Base-by-base conservation (phyloP, 2,797 vertebrate genomes). In the Alcedo quadribrachys region DNA sequence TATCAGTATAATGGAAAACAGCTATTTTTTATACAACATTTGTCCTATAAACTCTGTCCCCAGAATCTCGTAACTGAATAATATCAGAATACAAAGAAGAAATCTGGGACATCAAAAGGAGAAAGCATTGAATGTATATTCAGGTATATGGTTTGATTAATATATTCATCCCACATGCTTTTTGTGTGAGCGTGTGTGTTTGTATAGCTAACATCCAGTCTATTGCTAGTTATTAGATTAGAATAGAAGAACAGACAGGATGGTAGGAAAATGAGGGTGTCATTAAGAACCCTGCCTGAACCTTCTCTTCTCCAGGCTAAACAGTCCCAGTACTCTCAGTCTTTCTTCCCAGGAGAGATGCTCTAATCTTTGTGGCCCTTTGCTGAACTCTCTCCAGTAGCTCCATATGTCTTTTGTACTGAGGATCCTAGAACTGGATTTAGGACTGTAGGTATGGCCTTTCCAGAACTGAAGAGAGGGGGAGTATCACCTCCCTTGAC, bases 281-380 rank as follows among this genome's bases (percentile, higher is more conserved):
- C 43, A 27, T 17, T 60, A 27, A 33, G 40, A 83, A 22, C 7
- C 15, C 8, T 4, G 4, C 28, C 28, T 0, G 0, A 75, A 5
- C n/a, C 43, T 68, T 74, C n/a, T 82, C 11, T 65, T 90, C 17
- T 51, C 50, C 50, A 28, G 25, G 50, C 25, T 51, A 16, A 51
- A 51, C 15, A 51, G 50, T 15, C 25, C 50, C 50, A 28, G 50
- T 51, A 51, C 14, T 51, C 50, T 28, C 50, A 27, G 24, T 51
- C 50, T 51, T 51, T 70, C 21, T 27, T 53, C 15, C 16, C n/a
- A 22, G 12, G 18, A 66, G 19, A 65, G 24, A 20, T 65, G 15
- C 20, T 86, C n/a, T 57, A 6, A 55, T 74, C n/a, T 85, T 51
- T 62, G 8, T 53, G 16, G 15, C 22, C 22, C 33, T 94, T 90